Evolutionary conservation across 2,797 vertebrate genomes (phyloP).

Genomic region (Cuniculus paca): DNA sequence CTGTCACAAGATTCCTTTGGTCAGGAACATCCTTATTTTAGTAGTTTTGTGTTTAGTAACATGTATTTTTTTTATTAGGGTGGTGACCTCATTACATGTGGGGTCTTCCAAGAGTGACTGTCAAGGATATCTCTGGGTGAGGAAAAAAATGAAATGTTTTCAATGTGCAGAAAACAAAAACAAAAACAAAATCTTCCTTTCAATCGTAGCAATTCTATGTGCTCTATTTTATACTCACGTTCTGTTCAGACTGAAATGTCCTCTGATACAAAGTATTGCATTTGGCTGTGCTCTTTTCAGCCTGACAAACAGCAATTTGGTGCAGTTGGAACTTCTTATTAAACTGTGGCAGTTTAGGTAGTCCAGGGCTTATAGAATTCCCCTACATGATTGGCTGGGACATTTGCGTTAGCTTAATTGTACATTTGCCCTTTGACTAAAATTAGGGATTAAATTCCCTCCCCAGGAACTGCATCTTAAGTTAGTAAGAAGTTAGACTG

Average conservation of each 20-base stretch:
- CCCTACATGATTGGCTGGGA: constrained; percentile 64
- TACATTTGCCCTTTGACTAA: constrained; percentile 79
- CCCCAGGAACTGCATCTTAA: constrained; percentile 60
- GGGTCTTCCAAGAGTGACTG: not conserved
- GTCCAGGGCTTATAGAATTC: constrained; percentile 53
- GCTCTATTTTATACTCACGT: not conserved
- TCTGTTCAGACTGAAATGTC: not conserved
- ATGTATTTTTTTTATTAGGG: not conserved
- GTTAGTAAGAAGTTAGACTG: constrained; percentile 58
- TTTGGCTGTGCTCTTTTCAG: constrained; percentile 67
- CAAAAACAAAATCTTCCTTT: not conserved
- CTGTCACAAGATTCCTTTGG: not conserved
- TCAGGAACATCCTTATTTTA: not conserved
- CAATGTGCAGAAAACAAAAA: not conserved
- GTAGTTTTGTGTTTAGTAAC: not conserved
- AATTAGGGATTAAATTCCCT: constrained; percentile 73
- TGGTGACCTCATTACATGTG: not conserved
- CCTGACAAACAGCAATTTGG: constrained; percentile 76
- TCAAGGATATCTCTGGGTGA: not conserved
- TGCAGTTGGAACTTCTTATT: constrained; percentile 74
- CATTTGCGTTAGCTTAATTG: constrained; percentile 73
- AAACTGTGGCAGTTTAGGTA: constrained; percentile 61
- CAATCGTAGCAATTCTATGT: not conserved
- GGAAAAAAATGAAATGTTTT: constrained; percentile 51
- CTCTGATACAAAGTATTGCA: not conserved